A percentile compares a stretch with the other conserved stretches of the same genome.
These are phyloP conservation scores for Intellagama lesueurii DNA, from an alignment of 2,797 vertebrate genomes.

Conservation along the genomic window DNA sequence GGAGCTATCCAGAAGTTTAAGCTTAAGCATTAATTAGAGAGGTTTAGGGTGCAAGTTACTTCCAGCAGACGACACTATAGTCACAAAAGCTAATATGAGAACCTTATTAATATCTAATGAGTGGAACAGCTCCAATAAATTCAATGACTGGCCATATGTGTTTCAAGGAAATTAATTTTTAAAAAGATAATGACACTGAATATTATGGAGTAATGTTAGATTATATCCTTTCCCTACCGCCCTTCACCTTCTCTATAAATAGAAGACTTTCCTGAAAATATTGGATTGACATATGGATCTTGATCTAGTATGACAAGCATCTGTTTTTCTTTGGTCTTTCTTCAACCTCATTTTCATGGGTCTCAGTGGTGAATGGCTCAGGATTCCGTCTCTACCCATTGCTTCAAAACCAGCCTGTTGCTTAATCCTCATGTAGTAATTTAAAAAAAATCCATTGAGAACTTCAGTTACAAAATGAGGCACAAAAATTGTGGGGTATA, in stretches of 20 bases:
- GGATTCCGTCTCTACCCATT: neutral
- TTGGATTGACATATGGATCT: neutral
- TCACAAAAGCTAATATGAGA: neutral
- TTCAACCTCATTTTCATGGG: neutral
- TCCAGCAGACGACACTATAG: conserved; percentile 24
- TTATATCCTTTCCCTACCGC: neutral
- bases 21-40: neutral
- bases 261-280: neutral
- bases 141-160: neutral
- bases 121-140: neutral
- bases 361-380: neutral
- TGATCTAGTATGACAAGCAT: neutral
- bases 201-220: neutral
- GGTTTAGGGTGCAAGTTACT: neutral
- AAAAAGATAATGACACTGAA: conserved; percentile 19
- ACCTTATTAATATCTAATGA: neutral
- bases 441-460: too few relatives aligned
- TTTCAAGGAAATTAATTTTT: neutral
- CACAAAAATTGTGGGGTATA: too few relatives aligned
- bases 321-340: neutral
- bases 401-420: neutral
- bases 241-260: neutral
- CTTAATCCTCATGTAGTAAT: neutral
- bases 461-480: too few relatives aligned
- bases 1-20: too few relatives aligned